phyloP scores from a whole-genome alignment of 2,113 vertebrate genomes.

The Albula goreensis region DNA sequence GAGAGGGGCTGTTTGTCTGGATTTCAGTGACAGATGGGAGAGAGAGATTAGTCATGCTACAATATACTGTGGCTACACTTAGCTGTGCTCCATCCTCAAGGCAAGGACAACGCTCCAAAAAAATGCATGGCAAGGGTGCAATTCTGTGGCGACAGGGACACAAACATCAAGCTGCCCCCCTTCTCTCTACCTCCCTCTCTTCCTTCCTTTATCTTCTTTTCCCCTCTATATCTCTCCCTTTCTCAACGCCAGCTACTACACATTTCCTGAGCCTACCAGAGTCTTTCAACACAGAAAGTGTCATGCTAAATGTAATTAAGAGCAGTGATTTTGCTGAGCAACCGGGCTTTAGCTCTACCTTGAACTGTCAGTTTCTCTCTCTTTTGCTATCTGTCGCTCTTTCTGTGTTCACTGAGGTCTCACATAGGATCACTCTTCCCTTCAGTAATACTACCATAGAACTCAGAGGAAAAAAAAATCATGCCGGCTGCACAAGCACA shows the following conservation, averaged over 20 bases:
- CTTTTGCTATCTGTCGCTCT: neutral
- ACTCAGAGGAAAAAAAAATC: too few species aligned
- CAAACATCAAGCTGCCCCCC: constrained; percentile 8
- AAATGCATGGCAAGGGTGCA: constrained; percentile 11
- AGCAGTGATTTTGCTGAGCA: constrained; percentile 40
- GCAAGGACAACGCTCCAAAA: constrained; percentile 28
- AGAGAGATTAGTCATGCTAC: constrained; percentile 41
- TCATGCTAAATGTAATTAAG: neutral
- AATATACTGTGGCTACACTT: constrained; percentile 34
- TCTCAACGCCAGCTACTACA: constrained; percentile 11
- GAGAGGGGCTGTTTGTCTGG: constrained; percentile 34
- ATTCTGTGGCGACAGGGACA: neutral
- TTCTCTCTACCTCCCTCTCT: neutral
- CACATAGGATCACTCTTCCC: too few species aligned
- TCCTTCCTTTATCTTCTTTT: neutral
- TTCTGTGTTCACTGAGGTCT: too few species aligned
- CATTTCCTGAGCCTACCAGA: neutral
- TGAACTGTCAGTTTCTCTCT: neutral
- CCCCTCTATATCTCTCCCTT: constrained; percentile 12
- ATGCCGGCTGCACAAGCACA: constrained; percentile 58
- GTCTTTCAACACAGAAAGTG: neutral
- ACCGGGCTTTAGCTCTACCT: constrained; percentile 28
- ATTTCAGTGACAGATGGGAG: constrained; percentile 37
- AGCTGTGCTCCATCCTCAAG: constrained; percentile 23
- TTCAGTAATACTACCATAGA: too few species aligned